These are phyloP conservation scores for Neodon shergylaensis DNA, from an alignment of 2,113 vertebrate species.

Conservation along the genomic window DNA sequence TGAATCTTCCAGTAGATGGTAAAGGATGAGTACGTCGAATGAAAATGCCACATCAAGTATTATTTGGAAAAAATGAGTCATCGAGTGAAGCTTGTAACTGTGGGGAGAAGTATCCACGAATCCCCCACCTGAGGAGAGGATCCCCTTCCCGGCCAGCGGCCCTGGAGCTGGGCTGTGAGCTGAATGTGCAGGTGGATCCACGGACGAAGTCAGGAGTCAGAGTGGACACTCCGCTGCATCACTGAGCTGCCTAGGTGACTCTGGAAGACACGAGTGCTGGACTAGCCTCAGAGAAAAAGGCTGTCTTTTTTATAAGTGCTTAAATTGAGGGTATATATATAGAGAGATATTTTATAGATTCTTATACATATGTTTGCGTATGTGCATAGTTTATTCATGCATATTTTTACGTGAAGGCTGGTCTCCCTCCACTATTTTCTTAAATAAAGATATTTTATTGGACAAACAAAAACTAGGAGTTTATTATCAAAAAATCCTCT, in stretches of 20 bases:
- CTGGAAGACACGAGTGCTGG: neutral
- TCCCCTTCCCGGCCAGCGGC: neutral
- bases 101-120: conserved; percentile 24
- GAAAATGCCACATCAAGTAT: neutral
- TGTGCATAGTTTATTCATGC: neutral
- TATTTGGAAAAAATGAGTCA: conserved; percentile 39
- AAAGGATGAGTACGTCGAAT: neutral
- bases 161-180: neutral
- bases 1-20: neutral
- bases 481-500: neutral
- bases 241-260: neutral
- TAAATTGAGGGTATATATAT: neutral
- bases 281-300: neutral
- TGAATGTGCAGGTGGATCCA: neutral
- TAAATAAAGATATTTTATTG: conserved; percentile 34
- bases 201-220: neutral
- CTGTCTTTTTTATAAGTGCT: neutral
- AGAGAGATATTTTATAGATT: conserved; percentile 19
- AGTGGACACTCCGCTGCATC: neutral
- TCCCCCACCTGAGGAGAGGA: neutral
- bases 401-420: conserved; percentile 49
- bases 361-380: conserved; percentile 16
- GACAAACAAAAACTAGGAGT: neutral
- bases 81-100: conserved; percentile 37
- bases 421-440: conserved; percentile 36